Percentiles rank a stretch among this genome's conserved stretches.
Evolutionary conservation across 2,113 vertebrate genomes (phyloP).

Genomic region (Poeciliopsis retropinna): DNA sequence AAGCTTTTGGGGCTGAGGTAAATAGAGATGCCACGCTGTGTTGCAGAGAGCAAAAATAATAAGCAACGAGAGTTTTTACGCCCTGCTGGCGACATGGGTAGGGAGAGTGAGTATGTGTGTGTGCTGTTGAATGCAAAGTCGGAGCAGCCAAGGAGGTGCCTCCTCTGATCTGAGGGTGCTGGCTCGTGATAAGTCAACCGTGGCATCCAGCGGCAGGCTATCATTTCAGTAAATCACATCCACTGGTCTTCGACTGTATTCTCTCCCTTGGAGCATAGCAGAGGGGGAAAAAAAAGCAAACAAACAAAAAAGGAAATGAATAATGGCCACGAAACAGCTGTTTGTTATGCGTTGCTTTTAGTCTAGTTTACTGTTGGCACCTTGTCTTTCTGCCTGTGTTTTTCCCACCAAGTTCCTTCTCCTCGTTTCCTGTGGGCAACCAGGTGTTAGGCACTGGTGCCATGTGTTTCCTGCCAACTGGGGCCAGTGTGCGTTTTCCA

Average conservation of each 20-base stretch:
- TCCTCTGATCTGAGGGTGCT: slow-evolving; percentile 42
- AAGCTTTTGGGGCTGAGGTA: slow-evolving; percentile 7
- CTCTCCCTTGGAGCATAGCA: slow-evolving; percentile 29
- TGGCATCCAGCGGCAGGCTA: slow-evolving; percentile 47
- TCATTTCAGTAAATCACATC: slow-evolving; percentile 47
- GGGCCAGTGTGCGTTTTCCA: slow-evolving; percentile 52
- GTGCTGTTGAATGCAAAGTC: slow-evolving; percentile 47
- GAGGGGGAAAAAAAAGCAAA: too few relatives aligned
- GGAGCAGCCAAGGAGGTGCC: slow-evolving; percentile 48
- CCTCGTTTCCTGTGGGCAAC: slow-evolving; percentile 69
- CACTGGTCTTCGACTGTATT: slow-evolving; percentile 24
- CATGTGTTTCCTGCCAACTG: slow-evolving; percentile 74
- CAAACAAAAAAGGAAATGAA: slow-evolving; percentile 2
- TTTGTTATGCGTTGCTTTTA: slow-evolving; percentile 65
- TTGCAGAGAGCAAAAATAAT: slow-evolving; percentile 55
- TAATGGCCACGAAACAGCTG: slow-evolving; percentile 33
- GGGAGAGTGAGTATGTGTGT: slow-evolving; percentile 17
- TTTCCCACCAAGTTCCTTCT: slow-evolving; percentile 41
- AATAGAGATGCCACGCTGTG: slow-evolving; percentile 55
- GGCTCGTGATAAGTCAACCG: slow-evolving; percentile 31
- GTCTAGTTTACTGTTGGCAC: slow-evolving; percentile 59
- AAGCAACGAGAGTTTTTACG: slow-evolving; percentile 44
- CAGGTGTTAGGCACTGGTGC: slow-evolving; percentile 75
- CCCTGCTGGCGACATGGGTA: slow-evolving; percentile 43
- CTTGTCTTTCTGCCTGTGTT: slow-evolving; percentile 40